Conservation (phyloP, 1,140 invertebrate species). For the Euglossa dilemma region DNA sequence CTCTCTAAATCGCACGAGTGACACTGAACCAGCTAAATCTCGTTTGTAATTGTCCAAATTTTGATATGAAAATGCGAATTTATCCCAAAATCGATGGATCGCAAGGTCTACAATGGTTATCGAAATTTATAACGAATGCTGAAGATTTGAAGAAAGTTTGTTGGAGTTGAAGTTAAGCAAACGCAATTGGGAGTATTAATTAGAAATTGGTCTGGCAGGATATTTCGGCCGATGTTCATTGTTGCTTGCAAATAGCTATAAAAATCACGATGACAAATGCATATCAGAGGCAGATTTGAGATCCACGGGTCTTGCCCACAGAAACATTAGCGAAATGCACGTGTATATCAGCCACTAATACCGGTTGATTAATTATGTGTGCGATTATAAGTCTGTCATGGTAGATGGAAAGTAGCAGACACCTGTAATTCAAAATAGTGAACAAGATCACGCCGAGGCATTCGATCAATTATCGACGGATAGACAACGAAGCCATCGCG, state of each 20-base stretch:
- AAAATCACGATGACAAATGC: conserved; percentile 50
- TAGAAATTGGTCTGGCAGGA: neutral
- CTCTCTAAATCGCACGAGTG: no score
- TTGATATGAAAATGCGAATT: no score
- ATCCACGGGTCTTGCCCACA: conserved; percentile 27
- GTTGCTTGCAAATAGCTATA: neutral
- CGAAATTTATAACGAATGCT: neutral
- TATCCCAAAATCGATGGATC: neutral
- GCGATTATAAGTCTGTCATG: conserved; percentile 57
- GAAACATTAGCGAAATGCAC: conserved; percentile 35
- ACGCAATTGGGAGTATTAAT: neutral
- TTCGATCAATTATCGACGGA: conserved; percentile 61
- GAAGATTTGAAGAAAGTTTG: neutral
- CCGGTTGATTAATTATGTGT: conserved; percentile 67
- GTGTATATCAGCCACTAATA: conserved; percentile 37
- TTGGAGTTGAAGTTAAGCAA: no score
- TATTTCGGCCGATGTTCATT: conserved; percentile 15
- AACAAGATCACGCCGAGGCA: conserved; percentile 36
- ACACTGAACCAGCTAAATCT: no score
- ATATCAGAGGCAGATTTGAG: conserved; percentile 54
- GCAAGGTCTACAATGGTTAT: neutral
- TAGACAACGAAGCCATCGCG: conserved; percentile 29
- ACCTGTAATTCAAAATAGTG: conserved; percentile 61
- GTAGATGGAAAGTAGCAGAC: conserved; percentile 47
- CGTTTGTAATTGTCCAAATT: no score